phyloP scores from a whole-genome alignment of 2,888 invertebrate species.

The Ophion costatus region DNA sequence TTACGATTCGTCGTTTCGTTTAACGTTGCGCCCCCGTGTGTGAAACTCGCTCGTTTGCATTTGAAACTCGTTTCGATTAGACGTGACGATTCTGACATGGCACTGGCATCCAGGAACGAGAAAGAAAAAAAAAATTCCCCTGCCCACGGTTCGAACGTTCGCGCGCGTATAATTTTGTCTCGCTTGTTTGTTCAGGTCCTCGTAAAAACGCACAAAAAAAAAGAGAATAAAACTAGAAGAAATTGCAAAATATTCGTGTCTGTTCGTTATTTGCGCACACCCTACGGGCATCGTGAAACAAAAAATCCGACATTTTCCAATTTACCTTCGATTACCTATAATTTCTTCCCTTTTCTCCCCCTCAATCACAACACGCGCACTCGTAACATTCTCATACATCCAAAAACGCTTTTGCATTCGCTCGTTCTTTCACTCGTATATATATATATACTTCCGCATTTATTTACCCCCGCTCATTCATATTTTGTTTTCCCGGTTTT shows the following conservation, averaged over 20 bases:
- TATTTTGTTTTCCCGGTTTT: conserved; percentile 49
- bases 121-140: conserved; percentile 19
- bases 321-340: conserved; percentile 45
- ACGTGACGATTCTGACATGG: conserved; percentile 81
- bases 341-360: conserved; percentile 39
- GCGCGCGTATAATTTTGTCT: conserved; percentile 11
- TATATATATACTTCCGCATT: conserved; percentile 59
- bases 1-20: conserved; percentile 16
- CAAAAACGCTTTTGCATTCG: conserved; percentile 52
- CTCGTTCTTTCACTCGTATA: conserved; percentile 43
- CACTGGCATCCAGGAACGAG: conserved; percentile 78
- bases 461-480: conserved; percentile 55
- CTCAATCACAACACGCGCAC: conserved; percentile 58
- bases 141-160: conserved; percentile 33
- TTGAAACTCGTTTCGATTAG: conserved; percentile 75
- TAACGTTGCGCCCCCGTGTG: not conserved
- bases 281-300: conserved; percentile 37
- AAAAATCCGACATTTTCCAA: conserved; percentile 54
- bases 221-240: conserved; percentile 39
- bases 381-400: conserved; percentile 52
- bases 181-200: conserved; percentile 59
- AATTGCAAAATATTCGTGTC: conserved; percentile 42
- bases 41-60: conserved; percentile 50
- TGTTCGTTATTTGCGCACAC: conserved; percentile 48
- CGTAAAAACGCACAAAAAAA: conserved; percentile 40